phyloP scores from a whole-genome alignment of 1,140 invertebrate genomes.

The Pemphigus obesinymphae region DNA sequence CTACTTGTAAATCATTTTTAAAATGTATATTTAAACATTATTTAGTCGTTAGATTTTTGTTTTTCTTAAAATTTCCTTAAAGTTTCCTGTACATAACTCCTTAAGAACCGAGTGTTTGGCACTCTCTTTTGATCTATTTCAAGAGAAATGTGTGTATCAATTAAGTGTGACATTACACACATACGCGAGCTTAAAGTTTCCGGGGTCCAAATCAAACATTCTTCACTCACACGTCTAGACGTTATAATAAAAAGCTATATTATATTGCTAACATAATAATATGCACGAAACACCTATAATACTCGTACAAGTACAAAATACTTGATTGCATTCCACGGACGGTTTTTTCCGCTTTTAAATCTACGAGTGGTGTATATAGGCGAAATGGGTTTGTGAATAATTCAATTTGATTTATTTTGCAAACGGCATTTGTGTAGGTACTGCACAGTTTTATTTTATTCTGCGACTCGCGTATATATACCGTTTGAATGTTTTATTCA shows the following conservation, averaged over 20 bases:
- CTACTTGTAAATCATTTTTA: too few relatives aligned
- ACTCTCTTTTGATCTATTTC: too few relatives aligned
- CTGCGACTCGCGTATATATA: background rate
- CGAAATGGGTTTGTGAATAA: conserved; percentile 5
- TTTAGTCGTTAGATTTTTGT: too few relatives aligned
- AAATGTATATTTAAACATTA: too few relatives aligned
- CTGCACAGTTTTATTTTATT: background rate
- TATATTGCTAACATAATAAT: background rate
- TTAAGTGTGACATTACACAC: too few relatives aligned
- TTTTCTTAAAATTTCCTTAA: too few relatives aligned
- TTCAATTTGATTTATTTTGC: conserved; percentile 10
- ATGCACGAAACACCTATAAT: too few relatives aligned
- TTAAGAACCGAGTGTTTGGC: too few relatives aligned
- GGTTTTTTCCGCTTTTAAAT: background rate
- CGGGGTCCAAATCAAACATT: background rate
- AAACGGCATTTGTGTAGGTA: background rate
- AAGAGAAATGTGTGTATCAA: too few relatives aligned
- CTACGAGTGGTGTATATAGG: background rate
- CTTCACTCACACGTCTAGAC: background rate
- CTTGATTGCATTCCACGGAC: background rate
- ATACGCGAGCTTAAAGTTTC: background rate
- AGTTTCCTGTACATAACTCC: too few relatives aligned
- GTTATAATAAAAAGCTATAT: background rate
- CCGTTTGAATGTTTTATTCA: background rate
- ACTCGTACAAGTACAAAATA: background rate